phyloP scores from a whole-genome alignment of 2,113 vertebrate species.

The Megalops atlanticus region DNA sequence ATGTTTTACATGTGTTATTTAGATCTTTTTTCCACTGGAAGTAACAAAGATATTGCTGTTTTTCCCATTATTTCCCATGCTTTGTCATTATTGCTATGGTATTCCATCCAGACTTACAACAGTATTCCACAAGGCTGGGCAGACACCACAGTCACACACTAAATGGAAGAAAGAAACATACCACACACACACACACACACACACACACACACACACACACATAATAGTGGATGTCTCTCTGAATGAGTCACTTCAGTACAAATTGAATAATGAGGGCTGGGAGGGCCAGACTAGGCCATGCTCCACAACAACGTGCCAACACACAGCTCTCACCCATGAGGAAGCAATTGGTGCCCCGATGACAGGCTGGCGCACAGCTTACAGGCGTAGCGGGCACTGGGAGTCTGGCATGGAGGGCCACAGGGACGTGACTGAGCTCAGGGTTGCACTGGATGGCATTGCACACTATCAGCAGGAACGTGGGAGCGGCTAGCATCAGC shows the following conservation, averaged over 20 bases:
- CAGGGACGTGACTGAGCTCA: constrained; percentile 51
- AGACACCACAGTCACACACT: constrained; percentile 20
- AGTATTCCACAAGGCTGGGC: too few relatives aligned
- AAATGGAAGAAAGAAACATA: background rate
- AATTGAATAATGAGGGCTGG: constrained; percentile 56
- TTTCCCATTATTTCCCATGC: too few relatives aligned
- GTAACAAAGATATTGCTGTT: background rate
- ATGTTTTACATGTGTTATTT: constrained; percentile 22
- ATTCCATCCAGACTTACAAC: too few relatives aligned
- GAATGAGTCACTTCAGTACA: constrained; percentile 55
- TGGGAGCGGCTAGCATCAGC: constrained; percentile 44
- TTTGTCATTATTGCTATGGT: too few relatives aligned
- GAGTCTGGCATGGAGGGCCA: background rate
- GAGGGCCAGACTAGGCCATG: constrained; percentile 42
- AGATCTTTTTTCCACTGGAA: background rate
- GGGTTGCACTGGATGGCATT: constrained; percentile 25
- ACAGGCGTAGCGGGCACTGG: constrained; percentile 1
- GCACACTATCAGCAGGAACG: constrained; percentile 29
- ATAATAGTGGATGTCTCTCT: constrained; percentile 33
- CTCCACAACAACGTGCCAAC: constrained; percentile 57
- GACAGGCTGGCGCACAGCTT: constrained; percentile 4
- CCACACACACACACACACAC: background rate
- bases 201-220: constrained; percentile 1
- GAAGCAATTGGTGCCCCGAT: constrained; percentile 38
- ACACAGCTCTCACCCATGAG: constrained; percentile 47